Base-by-base conservation (phyloP, 2,888 invertebrate species). In the Ectemnius lituratus region DNA sequence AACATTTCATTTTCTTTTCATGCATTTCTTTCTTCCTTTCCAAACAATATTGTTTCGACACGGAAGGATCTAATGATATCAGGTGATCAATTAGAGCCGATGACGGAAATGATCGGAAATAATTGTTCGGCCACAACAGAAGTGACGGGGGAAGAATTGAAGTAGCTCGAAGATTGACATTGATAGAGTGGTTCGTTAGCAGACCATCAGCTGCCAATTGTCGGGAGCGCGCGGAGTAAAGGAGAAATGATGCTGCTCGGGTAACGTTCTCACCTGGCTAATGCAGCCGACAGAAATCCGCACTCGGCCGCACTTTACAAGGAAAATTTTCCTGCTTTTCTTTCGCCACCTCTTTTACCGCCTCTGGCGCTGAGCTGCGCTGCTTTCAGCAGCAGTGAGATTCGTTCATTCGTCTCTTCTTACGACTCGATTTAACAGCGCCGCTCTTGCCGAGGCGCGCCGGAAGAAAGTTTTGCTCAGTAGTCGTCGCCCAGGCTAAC, bases 381-480 rank as follows among this genome's bases (percentile, higher is more conserved):
- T 16, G 52, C 52, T 16, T 16, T 16, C 14, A 14, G 52, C 14
- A 4, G 14, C 52, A 16, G 16, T 16, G 16, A 28, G 56, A 59
- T 45, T 59, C 62, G 67, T 67, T 67, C 71, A 67, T 71, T 70
- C 46, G 65, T 74, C 52, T 58, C 46, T 52, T 65, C 56, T 57
- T 18, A 23, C 58, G 46, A 46, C 16, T 49, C 49, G 58, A 58
- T 73, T 67, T 67, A 59, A 70, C 73, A 68, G 63, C 75, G 75
- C 79, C 75, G 75, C 67, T 76, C 78, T 68, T 65, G 73, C 28
- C 71, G 66, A 66, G 74, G 70, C 72, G 75, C 65, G 47, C 70
- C 62, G 77, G 56, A 60, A 66, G 63, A 80, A 87, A 87, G 81
- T 86, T 87, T 84, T 80, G 76, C 79, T 73, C 81, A 71, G 62